Percentiles rank a stretch among this genome's conserved stretches.
Conservation (phyloP, 2,888 invertebrate genomes). For the Dichetophora obliterata region DNA sequence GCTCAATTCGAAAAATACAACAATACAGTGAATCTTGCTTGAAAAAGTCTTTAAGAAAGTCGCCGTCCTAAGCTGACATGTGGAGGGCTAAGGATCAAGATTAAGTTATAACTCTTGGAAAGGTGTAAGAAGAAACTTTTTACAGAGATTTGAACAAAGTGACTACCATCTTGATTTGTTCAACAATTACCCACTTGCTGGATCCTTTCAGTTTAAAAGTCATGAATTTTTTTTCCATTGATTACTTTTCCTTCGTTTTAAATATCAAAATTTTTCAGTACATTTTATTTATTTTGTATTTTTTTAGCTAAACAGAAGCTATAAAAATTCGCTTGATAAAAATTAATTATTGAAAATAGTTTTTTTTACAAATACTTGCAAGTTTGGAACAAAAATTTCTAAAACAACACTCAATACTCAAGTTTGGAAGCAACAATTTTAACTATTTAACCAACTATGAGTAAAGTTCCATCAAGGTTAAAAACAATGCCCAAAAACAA, state of each 20-base stretch:
- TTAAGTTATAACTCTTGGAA: no score
- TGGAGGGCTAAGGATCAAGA: no score
- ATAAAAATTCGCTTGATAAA: constrained; percentile 29
- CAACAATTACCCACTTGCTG: no score
- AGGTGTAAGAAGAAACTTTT: no score
- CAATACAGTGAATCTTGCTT: no score
- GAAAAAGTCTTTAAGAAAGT: no score
- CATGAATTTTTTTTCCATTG: no score
- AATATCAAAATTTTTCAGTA: neutral
- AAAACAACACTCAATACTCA: constrained; percentile 6
- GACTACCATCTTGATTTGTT: no score
- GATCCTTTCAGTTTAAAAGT: no score
- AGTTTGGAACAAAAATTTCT: constrained; percentile 6
- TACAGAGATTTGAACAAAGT: no score
- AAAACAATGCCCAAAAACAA: neutral
- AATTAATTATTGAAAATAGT: constrained; percentile 27
- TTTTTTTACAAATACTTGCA: constrained; percentile 14
- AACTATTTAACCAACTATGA: neutral
- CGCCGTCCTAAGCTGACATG: no score
- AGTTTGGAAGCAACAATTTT: neutral
- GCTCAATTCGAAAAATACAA: no score
- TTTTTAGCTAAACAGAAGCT: constrained; percentile 32
- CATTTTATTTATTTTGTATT: constrained; percentile 20
- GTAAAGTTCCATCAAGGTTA: neutral
- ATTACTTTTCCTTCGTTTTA: neutral